Evolutionary conservation across 2,888 invertebrate genomes (phyloP).

Genomic region (Rutpela maculata): DNA sequence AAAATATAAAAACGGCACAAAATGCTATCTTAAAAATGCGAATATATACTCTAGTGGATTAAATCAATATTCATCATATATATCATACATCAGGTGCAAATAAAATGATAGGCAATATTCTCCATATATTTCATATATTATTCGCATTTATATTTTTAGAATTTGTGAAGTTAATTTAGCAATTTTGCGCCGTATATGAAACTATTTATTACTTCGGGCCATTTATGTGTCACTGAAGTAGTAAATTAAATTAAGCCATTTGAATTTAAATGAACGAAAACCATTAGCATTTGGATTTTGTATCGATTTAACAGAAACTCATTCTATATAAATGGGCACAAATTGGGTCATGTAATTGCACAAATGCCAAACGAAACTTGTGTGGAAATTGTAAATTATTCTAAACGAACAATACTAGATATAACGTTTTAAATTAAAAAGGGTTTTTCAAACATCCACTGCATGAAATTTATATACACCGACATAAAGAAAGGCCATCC

Average conservation of each 20-base stretch:
- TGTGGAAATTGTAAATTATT: not conserved
- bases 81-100: too few relatives aligned
- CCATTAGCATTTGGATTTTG: not conserved
- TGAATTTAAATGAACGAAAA: not conserved
- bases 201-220: not conserved
- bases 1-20: too few relatives aligned
- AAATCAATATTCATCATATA: too few relatives aligned
- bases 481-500: too few relatives aligned
- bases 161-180: not conserved
- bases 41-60: too few relatives aligned
- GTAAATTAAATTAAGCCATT: not conserved
- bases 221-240: not conserved
- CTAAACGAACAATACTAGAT: not conserved
- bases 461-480: too few relatives aligned
- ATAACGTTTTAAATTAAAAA: too few relatives aligned
- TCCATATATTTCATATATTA: too few relatives aligned
- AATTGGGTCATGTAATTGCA: conserved; percentile 7
- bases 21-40: too few relatives aligned
- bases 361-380: not conserved
- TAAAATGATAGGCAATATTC: too few relatives aligned
- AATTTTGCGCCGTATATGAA: not conserved
- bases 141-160: too few relatives aligned
- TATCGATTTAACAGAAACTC: not conserved
- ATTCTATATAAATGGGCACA: not conserved
- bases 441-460: too few relatives aligned